Conservation (phyloP, 2,888 invertebrate genomes). For the Campoplex nolae region DNA sequence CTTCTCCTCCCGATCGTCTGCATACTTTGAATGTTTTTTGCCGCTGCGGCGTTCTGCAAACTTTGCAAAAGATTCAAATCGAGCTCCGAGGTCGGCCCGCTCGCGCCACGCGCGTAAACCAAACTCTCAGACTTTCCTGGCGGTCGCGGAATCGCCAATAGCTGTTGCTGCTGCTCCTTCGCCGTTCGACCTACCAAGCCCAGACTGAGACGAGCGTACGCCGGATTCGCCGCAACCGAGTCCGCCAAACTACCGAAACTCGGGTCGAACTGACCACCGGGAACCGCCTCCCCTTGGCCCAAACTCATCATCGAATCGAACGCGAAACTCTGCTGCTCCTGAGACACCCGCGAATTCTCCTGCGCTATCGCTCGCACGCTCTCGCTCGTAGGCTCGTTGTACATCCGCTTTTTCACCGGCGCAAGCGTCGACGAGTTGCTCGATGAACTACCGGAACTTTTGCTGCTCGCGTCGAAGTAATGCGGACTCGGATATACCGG, state of each 20-base stretch:
- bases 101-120: slow-evolving; percentile 76
- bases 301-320: slow-evolving; percentile 81
- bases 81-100: slow-evolving; percentile 76
- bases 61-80: slow-evolving; percentile 81
- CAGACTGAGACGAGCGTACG: slow-evolving; percentile 80
- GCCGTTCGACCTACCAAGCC: slow-evolving; percentile 79
- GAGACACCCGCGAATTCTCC: slow-evolving; percentile 73
- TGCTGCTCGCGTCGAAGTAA: slow-evolving; percentile 80
- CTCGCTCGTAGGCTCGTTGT: slow-evolving; percentile 77
- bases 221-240: slow-evolving; percentile 78
- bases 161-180: slow-evolving; percentile 81
- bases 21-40: slow-evolving; percentile 77
- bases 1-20: slow-evolving; percentile 82
- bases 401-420: slow-evolving; percentile 82
- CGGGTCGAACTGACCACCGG: slow-evolving; percentile 80
- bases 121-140: slow-evolving; percentile 82
- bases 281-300: slow-evolving; percentile 75
- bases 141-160: slow-evolving; percentile 80
- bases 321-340: slow-evolving; percentile 78
- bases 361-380: slow-evolving; percentile 74
- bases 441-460: slow-evolving; percentile 67
- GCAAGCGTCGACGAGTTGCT: slow-evolving; percentile 74
- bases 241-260: slow-evolving; percentile 79
- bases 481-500: slow-evolving; percentile 81
- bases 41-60: slow-evolving; percentile 77